A percentile compares a stretch with the other conserved stretches of the same genome.
Conservation (phyloP, 1,140 invertebrate genomes). For the Trichoplusia ni region DNA sequence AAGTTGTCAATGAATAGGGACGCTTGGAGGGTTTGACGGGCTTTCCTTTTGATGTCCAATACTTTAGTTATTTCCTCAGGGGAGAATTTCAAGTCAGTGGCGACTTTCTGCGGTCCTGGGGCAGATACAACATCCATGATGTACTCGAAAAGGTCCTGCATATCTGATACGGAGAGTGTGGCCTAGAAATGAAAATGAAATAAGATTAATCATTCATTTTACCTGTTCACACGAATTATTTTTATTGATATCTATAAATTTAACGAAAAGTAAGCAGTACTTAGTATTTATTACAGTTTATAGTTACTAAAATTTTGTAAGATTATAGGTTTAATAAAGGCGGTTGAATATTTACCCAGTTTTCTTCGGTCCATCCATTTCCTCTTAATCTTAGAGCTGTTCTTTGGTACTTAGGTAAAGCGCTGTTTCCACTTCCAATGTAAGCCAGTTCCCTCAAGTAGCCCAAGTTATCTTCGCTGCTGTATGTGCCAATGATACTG, state of each 20-base stretch:
- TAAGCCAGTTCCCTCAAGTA: constrained; percentile 64
- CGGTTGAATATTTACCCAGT: constrained; percentile 47
- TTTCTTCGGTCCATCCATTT: constrained; percentile 73
- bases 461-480: constrained; percentile 72
- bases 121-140: constrained; percentile 57
- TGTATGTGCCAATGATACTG: constrained; percentile 63
- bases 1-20: constrained; percentile 73
- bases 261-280: too few species aligned
- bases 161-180: constrained; percentile 76
- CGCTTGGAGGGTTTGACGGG: constrained; percentile 83
- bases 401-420: constrained; percentile 78
- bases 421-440: constrained; percentile 83
- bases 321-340: not conserved
- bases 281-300: too few species aligned
- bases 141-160: constrained; percentile 74
- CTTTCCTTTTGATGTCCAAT: constrained; percentile 81
- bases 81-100: constrained; percentile 60
- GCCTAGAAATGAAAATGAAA: constrained; percentile 44
- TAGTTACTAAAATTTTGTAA: too few species aligned
- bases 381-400: constrained; percentile 61
- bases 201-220: not conserved
- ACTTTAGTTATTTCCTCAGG: constrained; percentile 81
- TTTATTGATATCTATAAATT: too few species aligned
- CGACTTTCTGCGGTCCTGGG: constrained; percentile 20
- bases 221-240: too few species aligned